Evolutionary conservation across 2,797 vertebrate species (phyloP).

Genomic region (Vultur gryphus): DNA sequence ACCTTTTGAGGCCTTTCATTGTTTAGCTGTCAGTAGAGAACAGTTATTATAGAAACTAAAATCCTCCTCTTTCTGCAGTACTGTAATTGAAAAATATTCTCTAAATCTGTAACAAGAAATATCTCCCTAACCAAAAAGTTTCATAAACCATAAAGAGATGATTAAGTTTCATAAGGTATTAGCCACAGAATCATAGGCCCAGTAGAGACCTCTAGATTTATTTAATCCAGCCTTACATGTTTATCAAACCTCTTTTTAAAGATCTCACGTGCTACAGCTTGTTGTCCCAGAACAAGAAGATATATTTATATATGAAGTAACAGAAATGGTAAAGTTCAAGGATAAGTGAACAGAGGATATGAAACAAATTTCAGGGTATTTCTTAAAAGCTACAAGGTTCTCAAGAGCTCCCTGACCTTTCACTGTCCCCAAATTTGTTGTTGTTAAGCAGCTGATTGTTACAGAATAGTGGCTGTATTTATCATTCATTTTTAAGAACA

Average conservation of each 20-base stretch:
- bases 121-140: neutral
- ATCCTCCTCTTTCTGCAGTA: conserved; percentile 59
- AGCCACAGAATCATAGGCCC: neutral
- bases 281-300: neutral
- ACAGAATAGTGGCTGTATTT: neutral
- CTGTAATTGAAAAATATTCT: conserved; percentile 55
- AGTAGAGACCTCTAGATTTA: neutral
- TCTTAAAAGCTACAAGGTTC: neutral
- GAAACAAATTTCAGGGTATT: neutral
- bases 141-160: neutral
- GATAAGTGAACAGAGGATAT: neutral
- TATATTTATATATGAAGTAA: neutral
- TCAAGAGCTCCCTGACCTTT: neutral
- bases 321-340: neutral
- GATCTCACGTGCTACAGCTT: neutral
- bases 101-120: conserved; percentile 27
- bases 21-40: conserved; percentile 62
- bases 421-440: neutral
- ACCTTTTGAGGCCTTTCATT: conserved; percentile 64
- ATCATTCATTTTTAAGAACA: neutral
- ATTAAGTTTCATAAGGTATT: neutral
- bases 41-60: conserved; percentile 55
- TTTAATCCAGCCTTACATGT: neutral
- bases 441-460: neutral
- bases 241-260: neutral